Base-by-base conservation (phyloP, 2,113 vertebrate genomes). In the Cnemophilus loriae region DNA sequence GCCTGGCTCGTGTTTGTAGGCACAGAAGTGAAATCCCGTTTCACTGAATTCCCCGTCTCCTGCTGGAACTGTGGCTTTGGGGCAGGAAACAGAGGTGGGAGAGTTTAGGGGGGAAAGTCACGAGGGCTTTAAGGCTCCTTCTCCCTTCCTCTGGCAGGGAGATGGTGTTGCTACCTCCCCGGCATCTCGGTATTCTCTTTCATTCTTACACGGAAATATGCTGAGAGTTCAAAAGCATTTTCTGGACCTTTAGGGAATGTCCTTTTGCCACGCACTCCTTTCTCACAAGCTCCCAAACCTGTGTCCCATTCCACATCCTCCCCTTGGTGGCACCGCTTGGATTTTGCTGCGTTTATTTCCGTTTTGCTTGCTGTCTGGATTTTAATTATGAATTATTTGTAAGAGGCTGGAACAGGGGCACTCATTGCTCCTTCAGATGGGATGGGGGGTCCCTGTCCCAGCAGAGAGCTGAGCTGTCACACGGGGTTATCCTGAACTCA, bases 231-330 rank as follows among this genome's bases (percentile, higher is more conserved):
- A 49, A 82, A 60, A 81, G 8, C 52, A 27, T 77, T 26, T 47
- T 44, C 24, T 37, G 75, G 46, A 33, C 89, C 70, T 83, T 64
- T 56, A 46, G 87, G 78, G 21, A 87, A 82, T 9, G 61, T 53
- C 77, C 53, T 37, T 87, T 10, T 26, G 39, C 84, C 32, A 1
- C 3, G 11, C 3, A 1, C 21, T 53, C 77, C 69, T 30, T 0
- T 4, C 35, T n/a, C 76, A 8, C 44, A 3, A 23, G 7, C 63
- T 47, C 64, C 81, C 7, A 3, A 78, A 56, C 82, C 53, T 5
- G 21, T 2, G 39, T 3, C n/a, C 69, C 3, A 0, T 30, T 20
- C 80, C 41, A 10, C 5, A 3, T 9, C 0, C 3, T 8, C 27
- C 84, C 87, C 78, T 33, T 7, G 11, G 33, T 41, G 57, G 65